Base-by-base conservation (phyloP, 2,797 vertebrate species). In the Neosilurus hyrtlii region DNA sequence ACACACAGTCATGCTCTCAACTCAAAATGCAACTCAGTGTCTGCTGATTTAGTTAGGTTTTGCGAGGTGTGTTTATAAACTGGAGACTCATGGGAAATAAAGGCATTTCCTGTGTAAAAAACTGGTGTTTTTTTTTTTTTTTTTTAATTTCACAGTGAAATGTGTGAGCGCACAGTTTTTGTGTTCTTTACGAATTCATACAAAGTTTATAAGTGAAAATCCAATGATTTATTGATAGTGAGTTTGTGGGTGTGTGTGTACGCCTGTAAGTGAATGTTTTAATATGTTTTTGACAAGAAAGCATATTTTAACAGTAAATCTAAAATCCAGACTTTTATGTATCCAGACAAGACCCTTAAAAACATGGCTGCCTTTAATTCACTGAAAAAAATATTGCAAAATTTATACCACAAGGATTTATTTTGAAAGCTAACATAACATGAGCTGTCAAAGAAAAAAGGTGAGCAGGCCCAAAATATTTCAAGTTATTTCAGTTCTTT, bases 41-140 rank as follows among this genome's bases (percentile, higher is more conserved):
- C 22, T 62, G 51, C 30, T 83, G 79, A 85, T 68, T 43, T n/a
- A 22, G 30, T 56, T 35, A 30, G 8, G 79, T 57, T 83, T 75
- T 59, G 16, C 8, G 30, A 76, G 9, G 68, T 73, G 75, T 83
- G 84, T 86, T 90, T 84, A 86, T 43, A 18, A 83, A 86, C 73
- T 68, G 56, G 6, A n/a, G 72, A 59, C 20, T 77, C 78, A 65
- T 49, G 73, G 59, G 73, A 59, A 75, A 75, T 59, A 75, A 12
- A 15, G 80, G 76, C 35, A 67, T 80, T 88, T 87, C 77, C 78
- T 87, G 84, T 14, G 18, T 65, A 30, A 81, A 81, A 76, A 61
- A 66, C 70, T 82, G 72, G 82, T 51, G 79, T 7, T 66, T 37
- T 56, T 10, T 51, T 56, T 54, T 56, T 30, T 16, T 52, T 51